phyloP scores from a whole-genome alignment of 2,888 invertebrate genomes.

The Coenonympha arcania region DNA sequence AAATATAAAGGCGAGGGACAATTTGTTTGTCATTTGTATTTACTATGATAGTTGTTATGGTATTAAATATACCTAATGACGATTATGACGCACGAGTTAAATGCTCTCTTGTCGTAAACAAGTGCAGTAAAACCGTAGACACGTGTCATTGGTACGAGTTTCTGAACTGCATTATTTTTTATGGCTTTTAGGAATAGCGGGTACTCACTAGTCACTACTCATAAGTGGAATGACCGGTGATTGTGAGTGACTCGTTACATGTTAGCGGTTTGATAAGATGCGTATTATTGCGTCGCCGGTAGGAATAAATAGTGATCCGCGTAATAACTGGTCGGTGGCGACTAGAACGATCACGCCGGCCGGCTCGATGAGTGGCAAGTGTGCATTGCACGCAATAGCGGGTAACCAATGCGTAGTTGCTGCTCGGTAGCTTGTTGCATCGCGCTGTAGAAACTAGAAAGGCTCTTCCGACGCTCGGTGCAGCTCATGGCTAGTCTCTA shows the following conservation, averaged over 20 bases:
- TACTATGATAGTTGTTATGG: conserved; percentile 1
- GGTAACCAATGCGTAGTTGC: conserved; percentile 20
- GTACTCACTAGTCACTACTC: no score
- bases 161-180: conserved; percentile 6
- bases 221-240: conserved; percentile 12
- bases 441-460: not conserved
- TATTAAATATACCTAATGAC: conserved; percentile 14
- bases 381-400: conserved; percentile 18
- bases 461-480: not conserved
- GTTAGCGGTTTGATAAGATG: conserved; percentile 12
- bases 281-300: conserved; percentile 20
- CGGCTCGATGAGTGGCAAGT: conserved; percentile 27
- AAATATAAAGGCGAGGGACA: not conserved
- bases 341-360: conserved; percentile 29
- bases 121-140: conserved; percentile 14
- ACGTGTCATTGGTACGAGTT: not conserved
- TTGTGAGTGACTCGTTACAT: conserved; percentile 6
- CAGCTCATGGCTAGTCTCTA: no score
- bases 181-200: conserved; percentile 9
- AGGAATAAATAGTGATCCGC: conserved; percentile 21
- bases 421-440: conserved; percentile 2
- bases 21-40: conserved; percentile 4
- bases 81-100: conserved; percentile 24
- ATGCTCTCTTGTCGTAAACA: conserved; percentile 24
- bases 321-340: conserved; percentile 23